A percentile compares a stretch with the other conserved stretches of the same genome.
phyloP scores from a whole-genome alignment of 1,140 invertebrate genomes.

The Caenorhabditis remanei region DNA sequence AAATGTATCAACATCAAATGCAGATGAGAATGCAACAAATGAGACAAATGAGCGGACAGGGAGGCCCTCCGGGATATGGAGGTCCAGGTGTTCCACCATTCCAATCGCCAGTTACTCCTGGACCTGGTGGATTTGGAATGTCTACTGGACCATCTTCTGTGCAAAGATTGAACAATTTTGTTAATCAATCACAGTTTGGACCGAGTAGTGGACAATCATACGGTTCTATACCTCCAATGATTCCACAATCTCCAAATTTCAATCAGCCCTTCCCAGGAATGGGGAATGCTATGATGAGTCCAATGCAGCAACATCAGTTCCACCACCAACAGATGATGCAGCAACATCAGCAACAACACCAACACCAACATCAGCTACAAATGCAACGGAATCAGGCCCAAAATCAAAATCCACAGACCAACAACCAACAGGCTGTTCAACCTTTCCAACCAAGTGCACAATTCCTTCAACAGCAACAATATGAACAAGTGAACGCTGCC shows the following conservation, averaged over 20 bases:
- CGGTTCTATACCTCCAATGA: neutral
- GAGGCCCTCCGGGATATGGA: neutral
- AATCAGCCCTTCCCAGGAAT: conserved; percentile 7
- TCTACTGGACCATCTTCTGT: conserved; percentile 21
- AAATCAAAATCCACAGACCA: too few species aligned
- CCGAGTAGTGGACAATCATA: neutral
- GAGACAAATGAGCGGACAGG: conserved; percentile 13
- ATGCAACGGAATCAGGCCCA: neutral
- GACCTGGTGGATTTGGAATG: conserved; percentile 2
- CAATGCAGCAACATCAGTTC: conserved; percentile 39
- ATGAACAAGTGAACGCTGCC: neutral
- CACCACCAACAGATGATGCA: conserved; percentile 37
- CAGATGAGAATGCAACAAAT: conserved; percentile 46
- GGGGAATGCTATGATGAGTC: conserved; percentile 38
- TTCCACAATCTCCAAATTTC: conserved; percentile 33
- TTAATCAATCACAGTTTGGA: conserved; percentile 34
- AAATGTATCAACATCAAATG: conserved; percentile 30
- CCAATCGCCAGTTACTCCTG: neutral
- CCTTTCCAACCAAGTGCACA: neutral
- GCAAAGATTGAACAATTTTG: conserved; percentile 26
- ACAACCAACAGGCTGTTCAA: neutral
- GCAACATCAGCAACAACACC: conserved; percentile 36
- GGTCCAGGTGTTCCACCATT: conserved; percentile 24
- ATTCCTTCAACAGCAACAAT: neutral
- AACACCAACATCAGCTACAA: neutral